phyloP scores from a whole-genome alignment of 2,888 invertebrate species.

The Drosophila subsilvestris region DNA sequence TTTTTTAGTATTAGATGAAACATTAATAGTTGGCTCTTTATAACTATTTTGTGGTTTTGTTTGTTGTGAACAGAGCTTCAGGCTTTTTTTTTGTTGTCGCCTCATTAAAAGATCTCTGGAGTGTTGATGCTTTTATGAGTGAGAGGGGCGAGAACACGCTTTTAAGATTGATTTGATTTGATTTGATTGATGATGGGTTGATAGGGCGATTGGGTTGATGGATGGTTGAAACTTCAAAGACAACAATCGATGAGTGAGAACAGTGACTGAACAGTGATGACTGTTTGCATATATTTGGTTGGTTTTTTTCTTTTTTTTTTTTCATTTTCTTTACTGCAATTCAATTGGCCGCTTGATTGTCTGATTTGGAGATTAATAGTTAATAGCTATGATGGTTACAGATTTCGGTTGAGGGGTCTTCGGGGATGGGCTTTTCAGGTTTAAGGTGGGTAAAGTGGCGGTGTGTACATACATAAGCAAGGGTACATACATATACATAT shows the following conservation, averaged over 20 bases:
- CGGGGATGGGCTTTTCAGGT: constrained; percentile 2
- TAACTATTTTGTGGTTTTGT: not conserved
- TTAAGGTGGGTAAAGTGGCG: constrained; percentile 9
- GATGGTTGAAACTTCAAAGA: constrained; percentile 78
- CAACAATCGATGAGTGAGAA: constrained; percentile 77
- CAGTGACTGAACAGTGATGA: constrained; percentile 59
- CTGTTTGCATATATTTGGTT: constrained; percentile 58
- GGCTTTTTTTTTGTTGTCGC: not conserved
- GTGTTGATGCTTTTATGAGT: not conserved
- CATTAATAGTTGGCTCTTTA: not conserved
- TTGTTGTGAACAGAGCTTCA: too few relatives aligned
- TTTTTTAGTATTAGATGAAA: not conserved
- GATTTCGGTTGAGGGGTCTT: not conserved
- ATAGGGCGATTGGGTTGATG: constrained; percentile 36
- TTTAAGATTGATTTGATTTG: not conserved
- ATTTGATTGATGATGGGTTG: constrained; percentile 48
- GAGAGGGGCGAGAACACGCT: not conserved
- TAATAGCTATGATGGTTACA: constrained; percentile 3
- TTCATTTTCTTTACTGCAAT: constrained; percentile 34
- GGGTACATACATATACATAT: constrained; percentile 37
- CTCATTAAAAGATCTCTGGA: not conserved
- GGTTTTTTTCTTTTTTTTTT: constrained; percentile 19
- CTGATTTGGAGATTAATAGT: constrained; percentile 35
- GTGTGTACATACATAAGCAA: constrained; percentile 35
- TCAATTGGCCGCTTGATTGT: constrained; percentile 43